Evolutionary conservation across 2,888 invertebrate genomes (phyloP), one percentile per base, ranked within the genome.

Genomic region (Heliconius sara): DNA sequence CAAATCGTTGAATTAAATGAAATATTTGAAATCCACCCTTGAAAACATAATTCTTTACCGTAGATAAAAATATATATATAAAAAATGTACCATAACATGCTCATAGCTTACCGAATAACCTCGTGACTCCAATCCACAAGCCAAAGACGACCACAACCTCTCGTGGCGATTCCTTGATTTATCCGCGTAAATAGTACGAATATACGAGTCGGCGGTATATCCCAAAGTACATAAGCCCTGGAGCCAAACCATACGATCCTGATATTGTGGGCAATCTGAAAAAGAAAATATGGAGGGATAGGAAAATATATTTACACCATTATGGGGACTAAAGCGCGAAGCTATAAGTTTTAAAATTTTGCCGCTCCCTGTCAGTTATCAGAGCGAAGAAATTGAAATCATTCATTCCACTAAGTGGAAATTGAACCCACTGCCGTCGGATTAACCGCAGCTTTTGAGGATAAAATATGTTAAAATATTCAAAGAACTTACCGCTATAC

Each of bases 211-310:
- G 0, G 92, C 93, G 0, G 91, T 89, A 72, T 89, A 91, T 0
- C 94, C 94, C 3, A 94, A 88, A 78, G 97, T 97, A 82, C 96
- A 96, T 0, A 97, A 90, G 0, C 97, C 97, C 88, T 97, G 97
- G 0, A 97, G 92, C 95, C 97, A 97, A 6, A 97, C 89, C 96
- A 97, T 96, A 81, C 97, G 96, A 83, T 96, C 96, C 79, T 96
- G 94, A 83, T 97, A 97, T 84, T 96, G 96, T 0, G 96, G 96
- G 73, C 96, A 96, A 84, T 96, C 97, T 97, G 88, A 70, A 83
- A 87, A 85, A 80, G 60, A 80, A 63, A n/a, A n/a, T 65, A 73
- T 6, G 9, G 9, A 66, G 27, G 2, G 9, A 30, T 2, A 30
- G 30, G 30, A 30, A 30, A 30, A 30, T 30, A 30, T 30, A 7